Evolutionary conservation across 2,797 vertebrate species (phyloP).

Genomic region (Hydrophis major): DNA sequence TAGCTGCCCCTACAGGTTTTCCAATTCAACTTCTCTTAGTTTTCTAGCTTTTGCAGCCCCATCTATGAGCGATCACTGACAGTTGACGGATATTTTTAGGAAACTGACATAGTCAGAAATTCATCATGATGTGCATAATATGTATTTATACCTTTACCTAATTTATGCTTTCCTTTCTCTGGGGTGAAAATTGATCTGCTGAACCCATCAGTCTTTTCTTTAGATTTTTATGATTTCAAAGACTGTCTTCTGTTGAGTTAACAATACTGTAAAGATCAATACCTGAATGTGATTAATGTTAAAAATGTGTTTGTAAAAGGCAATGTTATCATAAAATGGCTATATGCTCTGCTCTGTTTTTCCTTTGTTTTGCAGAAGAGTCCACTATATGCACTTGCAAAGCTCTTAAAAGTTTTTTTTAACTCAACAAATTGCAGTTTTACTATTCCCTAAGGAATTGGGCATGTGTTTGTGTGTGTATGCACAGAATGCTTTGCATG

Average conservation of each 20-base stretch:
- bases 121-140: conserved; percentile 51
- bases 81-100: neutral
- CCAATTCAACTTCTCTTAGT: conserved; percentile 13
- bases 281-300: conserved; percentile 59
- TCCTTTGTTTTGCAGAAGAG: conserved; percentile 36
- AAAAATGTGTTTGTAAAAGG: conserved; percentile 73
- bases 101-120: conserved; percentile 39
- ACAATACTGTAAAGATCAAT: conserved; percentile 72
- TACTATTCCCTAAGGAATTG: neutral
- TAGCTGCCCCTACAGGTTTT: neutral
- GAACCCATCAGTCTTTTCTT: conserved; percentile 62
- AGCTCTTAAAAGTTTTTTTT: neutral
- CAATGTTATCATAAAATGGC: conserved; percentile 72
- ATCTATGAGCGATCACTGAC: conserved; percentile 35
- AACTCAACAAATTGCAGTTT: neutral
- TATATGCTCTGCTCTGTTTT: conserved; percentile 47
- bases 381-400: neutral
- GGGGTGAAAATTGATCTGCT: conserved; percentile 50
- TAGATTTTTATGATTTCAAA: conserved; percentile 76
- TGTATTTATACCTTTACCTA: conserved; percentile 38
- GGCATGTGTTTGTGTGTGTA: neutral
- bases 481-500: neutral
- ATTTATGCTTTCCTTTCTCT: conserved; percentile 61
- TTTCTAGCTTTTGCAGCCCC: conserved; percentile 18
- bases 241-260: conserved; percentile 74